Conservation (phyloP, 2,888 invertebrate species). For the Epinotia brunnichana region DNA sequence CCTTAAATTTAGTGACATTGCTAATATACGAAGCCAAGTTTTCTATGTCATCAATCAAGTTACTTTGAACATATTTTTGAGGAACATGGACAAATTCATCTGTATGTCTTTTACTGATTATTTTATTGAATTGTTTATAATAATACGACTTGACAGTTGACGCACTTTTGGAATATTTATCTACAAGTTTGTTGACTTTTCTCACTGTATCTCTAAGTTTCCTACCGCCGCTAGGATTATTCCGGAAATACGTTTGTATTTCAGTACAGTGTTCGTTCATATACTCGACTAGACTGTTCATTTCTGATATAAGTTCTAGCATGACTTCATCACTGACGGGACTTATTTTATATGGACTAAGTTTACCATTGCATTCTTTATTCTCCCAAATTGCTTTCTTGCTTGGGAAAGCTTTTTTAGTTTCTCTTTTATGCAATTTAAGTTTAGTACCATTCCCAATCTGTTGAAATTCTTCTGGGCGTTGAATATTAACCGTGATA, state of each 20-base stretch:
- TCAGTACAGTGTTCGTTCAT: conserved; percentile 74
- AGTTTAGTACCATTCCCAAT: neutral
- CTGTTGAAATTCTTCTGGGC: neutral
- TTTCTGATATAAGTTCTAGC: conserved; percentile 68
- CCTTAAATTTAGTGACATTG: neutral
- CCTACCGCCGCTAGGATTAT: conserved; percentile 71
- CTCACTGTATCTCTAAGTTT: conserved; percentile 66
- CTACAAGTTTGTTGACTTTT: conserved; percentile 63
- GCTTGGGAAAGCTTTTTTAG: neutral
- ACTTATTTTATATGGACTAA: neutral
- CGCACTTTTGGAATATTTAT: conserved; percentile 69
- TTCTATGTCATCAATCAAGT: conserved; percentile 4
- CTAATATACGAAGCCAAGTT: neutral
- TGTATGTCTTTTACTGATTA: neutral
- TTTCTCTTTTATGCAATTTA: conserved; percentile 14
- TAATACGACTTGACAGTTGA: neutral
- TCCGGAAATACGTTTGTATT: conserved; percentile 73
- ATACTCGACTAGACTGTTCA: conserved; percentile 67
- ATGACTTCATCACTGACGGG: conserved; percentile 46
- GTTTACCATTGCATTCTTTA: neutral
- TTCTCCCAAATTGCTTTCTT: conserved; percentile 2
- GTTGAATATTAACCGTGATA: neutral
- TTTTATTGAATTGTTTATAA: neutral
- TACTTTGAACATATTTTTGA: neutral
- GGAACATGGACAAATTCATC: neutral